Percentiles rank a stretch among this genome's conserved stretches.
phyloP scores from a whole-genome alignment of 2,797 vertebrate species.

The Neomorphus geoffroyi region DNA sequence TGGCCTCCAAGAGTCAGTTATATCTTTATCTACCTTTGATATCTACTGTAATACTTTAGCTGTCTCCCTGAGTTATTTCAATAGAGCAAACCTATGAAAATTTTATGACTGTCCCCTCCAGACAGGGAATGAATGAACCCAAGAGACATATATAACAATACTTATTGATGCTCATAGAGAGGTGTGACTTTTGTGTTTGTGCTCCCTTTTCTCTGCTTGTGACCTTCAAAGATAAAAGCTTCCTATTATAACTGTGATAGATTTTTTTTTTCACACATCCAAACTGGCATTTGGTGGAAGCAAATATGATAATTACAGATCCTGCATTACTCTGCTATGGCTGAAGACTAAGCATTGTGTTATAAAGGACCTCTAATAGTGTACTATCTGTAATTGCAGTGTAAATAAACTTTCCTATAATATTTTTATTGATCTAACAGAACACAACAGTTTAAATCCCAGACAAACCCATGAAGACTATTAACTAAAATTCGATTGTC shows the following conservation, averaged over 20 bases:
- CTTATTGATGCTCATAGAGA: neutral
- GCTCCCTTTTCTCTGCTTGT: neutral
- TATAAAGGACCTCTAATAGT: neutral
- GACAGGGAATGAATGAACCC: neutral
- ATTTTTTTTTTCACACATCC: neutral
- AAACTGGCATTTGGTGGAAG: neutral
- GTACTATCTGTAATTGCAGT: neutral
- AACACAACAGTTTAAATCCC: neutral
- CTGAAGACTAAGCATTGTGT: neutral
- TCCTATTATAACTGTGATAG: neutral
- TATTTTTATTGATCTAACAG: conserved; percentile 12
- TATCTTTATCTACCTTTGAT: neutral
- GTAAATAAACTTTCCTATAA: neutral
- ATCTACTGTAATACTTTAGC: neutral
- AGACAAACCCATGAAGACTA: neutral
- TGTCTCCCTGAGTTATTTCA: conserved; percentile 22
- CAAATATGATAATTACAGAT: neutral
- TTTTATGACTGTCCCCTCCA: conserved; percentile 25
- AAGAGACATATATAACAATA: neutral
- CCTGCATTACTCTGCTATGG: neutral
- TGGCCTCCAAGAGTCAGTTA: neutral
- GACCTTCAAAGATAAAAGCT: conserved; percentile 35
- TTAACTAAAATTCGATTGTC: conserved; percentile 18
- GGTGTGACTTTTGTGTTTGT: neutral
- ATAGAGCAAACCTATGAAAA: conserved; percentile 14